These are phyloP conservation scores for Calliphora vomitoria DNA, from an alignment of 2,888 invertebrate genomes.

Conservation along the genomic window DNA sequence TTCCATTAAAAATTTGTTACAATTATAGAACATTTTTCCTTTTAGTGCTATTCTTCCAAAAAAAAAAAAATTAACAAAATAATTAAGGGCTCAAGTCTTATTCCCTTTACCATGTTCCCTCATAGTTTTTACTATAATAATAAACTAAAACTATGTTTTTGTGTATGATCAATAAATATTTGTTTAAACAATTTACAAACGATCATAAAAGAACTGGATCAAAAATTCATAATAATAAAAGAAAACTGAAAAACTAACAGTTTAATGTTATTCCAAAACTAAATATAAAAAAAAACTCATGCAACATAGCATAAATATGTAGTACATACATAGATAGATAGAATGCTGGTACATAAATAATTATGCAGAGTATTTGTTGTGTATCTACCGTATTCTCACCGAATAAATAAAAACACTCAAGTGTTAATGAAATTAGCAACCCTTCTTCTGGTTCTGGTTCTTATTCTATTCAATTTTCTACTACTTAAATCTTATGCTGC, in stretches of 20 bases:
- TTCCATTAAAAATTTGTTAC: no score
- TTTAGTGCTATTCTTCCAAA: no score
- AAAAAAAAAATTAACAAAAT: no score
- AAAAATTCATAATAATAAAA: constrained; percentile 41
- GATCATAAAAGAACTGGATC: constrained; percentile 64
- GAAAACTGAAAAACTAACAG: constrained; percentile 44
- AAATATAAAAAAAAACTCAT: neutral
- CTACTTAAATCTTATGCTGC: neutral
- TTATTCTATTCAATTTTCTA: neutral
- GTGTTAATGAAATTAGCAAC: constrained; percentile 75
- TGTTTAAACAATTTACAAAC: constrained; percentile 54
- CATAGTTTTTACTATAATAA: neutral
- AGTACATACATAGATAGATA: neutral
- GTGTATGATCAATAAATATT: constrained; percentile 51
- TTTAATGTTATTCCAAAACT: constrained; percentile 34
- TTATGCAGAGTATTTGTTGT: neutral
- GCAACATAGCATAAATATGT: neutral
- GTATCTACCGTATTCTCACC: constrained; percentile 68
- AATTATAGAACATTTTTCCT: no score
- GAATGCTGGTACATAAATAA: neutral
- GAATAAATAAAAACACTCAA: constrained; percentile 61
- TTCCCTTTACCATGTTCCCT: neutral
- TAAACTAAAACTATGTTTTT: neutral
- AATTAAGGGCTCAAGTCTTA: neutral
- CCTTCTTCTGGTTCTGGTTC: constrained; percentile 35